These are phyloP conservation scores for Periphyllus acericola DNA, from an alignment of 2,888 invertebrate species.

Conservation along the genomic window DNA sequence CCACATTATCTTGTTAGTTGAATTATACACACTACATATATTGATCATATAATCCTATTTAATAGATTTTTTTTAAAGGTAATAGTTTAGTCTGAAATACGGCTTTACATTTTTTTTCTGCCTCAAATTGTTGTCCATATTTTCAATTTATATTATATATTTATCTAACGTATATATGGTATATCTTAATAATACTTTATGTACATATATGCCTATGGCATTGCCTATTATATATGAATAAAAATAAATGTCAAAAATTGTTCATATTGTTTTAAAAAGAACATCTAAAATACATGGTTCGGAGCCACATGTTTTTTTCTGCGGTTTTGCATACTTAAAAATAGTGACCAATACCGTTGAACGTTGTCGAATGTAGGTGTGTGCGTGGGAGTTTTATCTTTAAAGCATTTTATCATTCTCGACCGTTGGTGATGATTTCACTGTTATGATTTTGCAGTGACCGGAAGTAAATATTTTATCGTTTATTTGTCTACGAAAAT, in stretches of 20 bases:
- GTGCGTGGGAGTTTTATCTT: conserved; percentile 4
- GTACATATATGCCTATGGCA: no score
- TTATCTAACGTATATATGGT: background rate
- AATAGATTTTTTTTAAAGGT: background rate
- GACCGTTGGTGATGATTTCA: background rate
- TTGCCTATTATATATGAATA: background rate
- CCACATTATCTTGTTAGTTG: background rate
- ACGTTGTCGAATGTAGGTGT: background rate
- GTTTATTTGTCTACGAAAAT: background rate
- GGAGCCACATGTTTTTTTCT: background rate
- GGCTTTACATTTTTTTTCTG: background rate
- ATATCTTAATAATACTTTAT: no score
- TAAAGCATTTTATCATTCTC: background rate
- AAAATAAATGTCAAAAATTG: background rate
- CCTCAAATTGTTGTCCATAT: background rate
- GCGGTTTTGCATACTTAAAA: conserved; percentile 18
- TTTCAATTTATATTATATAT: background rate
- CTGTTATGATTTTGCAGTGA: background rate
- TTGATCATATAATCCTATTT: background rate
- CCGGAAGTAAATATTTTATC: conserved; percentile 11
- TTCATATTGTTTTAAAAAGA: no score
- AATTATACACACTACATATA: conserved; percentile 15
- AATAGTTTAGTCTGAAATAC: background rate
- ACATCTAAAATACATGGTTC: background rate
- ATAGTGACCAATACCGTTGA: conserved; percentile 14